Evolutionary conservation across 2,888 invertebrate species (phyloP).

Genomic region (Eupithecia inturbata): DNA sequence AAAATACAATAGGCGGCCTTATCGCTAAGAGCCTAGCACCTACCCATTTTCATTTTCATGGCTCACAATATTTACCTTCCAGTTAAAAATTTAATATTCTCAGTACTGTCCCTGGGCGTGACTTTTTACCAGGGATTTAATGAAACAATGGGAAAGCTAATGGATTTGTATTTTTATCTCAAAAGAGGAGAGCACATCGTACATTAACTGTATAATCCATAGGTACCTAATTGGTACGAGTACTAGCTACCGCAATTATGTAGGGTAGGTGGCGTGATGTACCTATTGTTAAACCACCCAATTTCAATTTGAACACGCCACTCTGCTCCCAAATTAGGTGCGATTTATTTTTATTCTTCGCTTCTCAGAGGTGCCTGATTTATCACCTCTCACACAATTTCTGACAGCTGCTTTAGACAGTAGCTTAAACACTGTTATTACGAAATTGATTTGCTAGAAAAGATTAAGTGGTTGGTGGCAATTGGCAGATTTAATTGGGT

Average conservation of each 20-base stretch:
- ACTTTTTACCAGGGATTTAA: neutral
- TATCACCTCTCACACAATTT: constrained; percentile 56
- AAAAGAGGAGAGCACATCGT: neutral
- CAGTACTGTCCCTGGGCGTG: neutral
- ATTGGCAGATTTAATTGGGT: neutral
- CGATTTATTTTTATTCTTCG: constrained; percentile 70
- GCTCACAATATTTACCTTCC: neutral
- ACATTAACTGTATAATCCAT: neutral
- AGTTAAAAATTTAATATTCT: neutral
- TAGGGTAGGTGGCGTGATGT: neutral
- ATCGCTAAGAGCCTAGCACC: no score
- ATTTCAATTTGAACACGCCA: constrained; percentile 69
- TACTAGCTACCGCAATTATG: neutral
- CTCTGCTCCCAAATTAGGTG: constrained; percentile 65
- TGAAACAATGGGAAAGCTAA: constrained; percentile 5
- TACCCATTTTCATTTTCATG: neutral
- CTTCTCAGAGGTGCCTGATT: constrained; percentile 46
- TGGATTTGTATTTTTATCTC: constrained; percentile 1
- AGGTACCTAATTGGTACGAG: neutral
- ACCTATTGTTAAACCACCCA: constrained; percentile 55
- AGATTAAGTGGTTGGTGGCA: constrained; percentile 16
- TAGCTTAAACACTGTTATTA: constrained; percentile 25
- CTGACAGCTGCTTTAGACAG: constrained; percentile 54
- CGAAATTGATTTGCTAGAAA: constrained; percentile 23
- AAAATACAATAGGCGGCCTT: no score